Percentiles rank a stretch among this genome's conserved stretches.
phyloP scores from a whole-genome alignment of 2,888 invertebrate species.

The Dorcus hopei region DNA sequence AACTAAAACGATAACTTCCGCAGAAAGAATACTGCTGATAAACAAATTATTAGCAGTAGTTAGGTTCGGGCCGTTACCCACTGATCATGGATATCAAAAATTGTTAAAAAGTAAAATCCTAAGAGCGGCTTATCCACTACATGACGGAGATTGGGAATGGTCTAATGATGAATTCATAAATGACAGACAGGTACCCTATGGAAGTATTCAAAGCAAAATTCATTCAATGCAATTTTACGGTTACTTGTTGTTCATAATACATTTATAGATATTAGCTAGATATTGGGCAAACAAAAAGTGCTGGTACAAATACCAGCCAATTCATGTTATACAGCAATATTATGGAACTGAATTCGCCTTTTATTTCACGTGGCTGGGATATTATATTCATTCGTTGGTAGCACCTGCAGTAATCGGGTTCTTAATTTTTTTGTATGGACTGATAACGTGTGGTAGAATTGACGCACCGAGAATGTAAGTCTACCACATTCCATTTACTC shows the following conservation, averaged over 20 bases:
- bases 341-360: conserved; percentile 56
- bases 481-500: background rate
- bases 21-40: conserved; percentile 41
- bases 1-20: conserved; percentile 32
- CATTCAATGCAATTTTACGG: background rate
- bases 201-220: too few relatives aligned
- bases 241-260: background rate
- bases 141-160: conserved; percentile 42
- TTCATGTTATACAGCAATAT: conserved; percentile 57
- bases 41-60: conserved; percentile 35
- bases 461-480: conserved; percentile 20
- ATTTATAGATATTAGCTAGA: conserved; percentile 47
- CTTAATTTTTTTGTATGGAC: conserved; percentile 47
- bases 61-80: conserved; percentile 31
- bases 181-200: conserved; percentile 29
- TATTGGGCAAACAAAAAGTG: conserved; percentile 57
- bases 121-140: conserved; percentile 40
- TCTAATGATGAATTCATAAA: conserved; percentile 36
- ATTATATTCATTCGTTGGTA: conserved; percentile 53
- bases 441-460: conserved; percentile 30
- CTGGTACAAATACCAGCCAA: conserved; percentile 59
- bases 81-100: conserved; percentile 37
- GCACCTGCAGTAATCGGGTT: conserved; percentile 50
- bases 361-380: conserved; percentile 58
- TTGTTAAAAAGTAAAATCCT: conserved; percentile 34